Evolutionary conservation across 30 jellyfish, hydroid and myxozoan species (phyloP).

Genomic region (Mastigias papua): DNA sequence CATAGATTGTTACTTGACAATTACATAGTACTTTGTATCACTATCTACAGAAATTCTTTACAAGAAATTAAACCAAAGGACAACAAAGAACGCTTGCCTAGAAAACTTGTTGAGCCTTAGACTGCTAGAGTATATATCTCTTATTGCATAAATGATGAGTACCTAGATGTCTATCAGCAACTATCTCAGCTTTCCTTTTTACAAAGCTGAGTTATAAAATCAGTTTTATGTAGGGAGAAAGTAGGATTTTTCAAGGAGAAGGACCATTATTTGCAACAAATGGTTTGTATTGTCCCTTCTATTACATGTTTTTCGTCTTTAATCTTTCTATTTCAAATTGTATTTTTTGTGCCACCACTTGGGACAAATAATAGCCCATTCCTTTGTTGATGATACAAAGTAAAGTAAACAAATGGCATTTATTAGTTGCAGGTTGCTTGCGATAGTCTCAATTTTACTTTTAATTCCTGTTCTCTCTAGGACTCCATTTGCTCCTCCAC

Average conservation of each 20-base stretch:
- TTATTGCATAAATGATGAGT: background rate
- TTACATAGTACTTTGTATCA: no score
- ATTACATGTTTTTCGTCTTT: no score
- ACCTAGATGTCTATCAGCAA: background rate
- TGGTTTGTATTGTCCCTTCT: background rate
- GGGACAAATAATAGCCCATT: background rate
- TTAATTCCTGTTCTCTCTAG: background rate
- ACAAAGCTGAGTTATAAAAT: background rate
- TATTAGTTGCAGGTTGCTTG: background rate
- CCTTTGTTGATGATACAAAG: background rate
- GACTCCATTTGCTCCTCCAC: background rate
- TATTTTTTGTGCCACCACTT: background rate
- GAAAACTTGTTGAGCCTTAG: no score
- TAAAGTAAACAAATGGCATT: background rate
- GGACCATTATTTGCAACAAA: background rate
- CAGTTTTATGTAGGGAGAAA: background rate
- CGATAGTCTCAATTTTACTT: background rate
- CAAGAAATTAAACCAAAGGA: no score
- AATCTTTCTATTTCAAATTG: background rate
- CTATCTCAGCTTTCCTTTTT: background rate
- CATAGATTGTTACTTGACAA: no score
- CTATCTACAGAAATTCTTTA: no score
- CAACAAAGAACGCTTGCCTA: no score
- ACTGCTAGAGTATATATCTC: background rate
- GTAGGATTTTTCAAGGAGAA: background rate